phyloP scores from a whole-genome alignment of 2,888 invertebrate genomes.

The Lacanobia wlatinum region DNA sequence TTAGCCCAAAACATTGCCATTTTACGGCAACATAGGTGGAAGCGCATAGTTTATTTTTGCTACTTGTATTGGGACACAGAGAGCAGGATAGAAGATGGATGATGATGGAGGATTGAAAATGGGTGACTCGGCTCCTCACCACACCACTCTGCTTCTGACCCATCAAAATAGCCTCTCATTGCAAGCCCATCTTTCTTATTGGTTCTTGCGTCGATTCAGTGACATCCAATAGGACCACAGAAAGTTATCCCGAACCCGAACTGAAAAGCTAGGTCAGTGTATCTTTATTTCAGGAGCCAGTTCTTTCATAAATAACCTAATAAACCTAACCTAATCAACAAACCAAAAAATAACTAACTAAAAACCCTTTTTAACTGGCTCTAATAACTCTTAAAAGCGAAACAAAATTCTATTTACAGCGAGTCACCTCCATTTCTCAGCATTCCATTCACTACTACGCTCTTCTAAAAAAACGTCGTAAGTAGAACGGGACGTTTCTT shows the following conservation, averaged over 20 bases:
- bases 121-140: too few relatives aligned
- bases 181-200: too few relatives aligned
- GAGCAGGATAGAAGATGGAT: too few relatives aligned
- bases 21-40: too few relatives aligned
- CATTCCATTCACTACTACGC: constrained; percentile 52
- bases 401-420: constrained; percentile 35
- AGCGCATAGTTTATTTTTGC: too few relatives aligned
- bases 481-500: constrained; percentile 62
- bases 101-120: too few relatives aligned
- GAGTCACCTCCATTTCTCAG: constrained; percentile 60
- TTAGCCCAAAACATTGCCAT: too few relatives aligned
- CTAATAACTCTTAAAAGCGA: constrained; percentile 22
- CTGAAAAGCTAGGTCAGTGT: background rate
- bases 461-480: constrained; percentile 56
- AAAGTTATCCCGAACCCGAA: background rate
- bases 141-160: background rate
- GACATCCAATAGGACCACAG: too few relatives aligned
- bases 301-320: background rate
- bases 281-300: background rate
- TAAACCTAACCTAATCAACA: background rate
- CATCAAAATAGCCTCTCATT: background rate
- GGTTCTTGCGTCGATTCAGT: too few relatives aligned
- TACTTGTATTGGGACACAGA: too few relatives aligned
- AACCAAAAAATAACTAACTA: background rate
- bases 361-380: constrained; percentile 12